Evolutionary conservation across 64 coral and sea anemone genomes (phyloP), one percentile per base, ranked within the genome.

Genomic region (Platygyra sinensis): DNA sequence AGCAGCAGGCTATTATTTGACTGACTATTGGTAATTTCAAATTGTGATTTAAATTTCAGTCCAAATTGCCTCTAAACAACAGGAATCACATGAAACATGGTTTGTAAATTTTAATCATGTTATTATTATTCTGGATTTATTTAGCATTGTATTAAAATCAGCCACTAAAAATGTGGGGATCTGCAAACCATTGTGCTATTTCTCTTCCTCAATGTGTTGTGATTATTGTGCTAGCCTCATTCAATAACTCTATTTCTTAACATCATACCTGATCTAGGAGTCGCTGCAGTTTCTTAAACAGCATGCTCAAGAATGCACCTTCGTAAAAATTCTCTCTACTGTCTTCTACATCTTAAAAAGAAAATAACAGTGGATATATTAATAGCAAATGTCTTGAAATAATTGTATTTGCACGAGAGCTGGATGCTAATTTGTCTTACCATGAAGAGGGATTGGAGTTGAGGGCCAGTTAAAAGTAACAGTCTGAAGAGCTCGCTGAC

Each of bases 251-350:
- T 57, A 13, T 57, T 57, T 57, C 15, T 24, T 67, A 38, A 39
- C 2, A 32, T 65, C 92, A 32, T 59, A 95, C 96, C 91, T 98
- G 96, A 75, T 98, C 96, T 50, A 98, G 74, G n/a, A 95, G 90
- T 91, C 91, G 93, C 84, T 93, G 90, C 52, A 98, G 78, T 75
- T 98, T 98, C 42, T 86, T 95, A 62, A 98, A 95, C n/a, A 98
- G 64, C 87, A 95, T 98, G 54, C 82, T 91, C 13, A 98, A 69
- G 79, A 98, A 98, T 27, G 91, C 74, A 39, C 96, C 96, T 91
- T 93, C 82, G 86, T 98, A 98, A 49, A 98, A 98, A 6, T 20
- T 72, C 4, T 93, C 87, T 83, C 87, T 80, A 52, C 30, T 89
- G 30, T 96, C 94, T 36, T 93, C 82, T 16, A 72, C 81, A 88